A percentile compares a stretch with the other conserved stretches of the same genome.
These are phyloP conservation scores for Oreotrochilus melanogaster DNA, from an alignment of 2,113 vertebrate genomes.

Conservation along the genomic window DNA sequence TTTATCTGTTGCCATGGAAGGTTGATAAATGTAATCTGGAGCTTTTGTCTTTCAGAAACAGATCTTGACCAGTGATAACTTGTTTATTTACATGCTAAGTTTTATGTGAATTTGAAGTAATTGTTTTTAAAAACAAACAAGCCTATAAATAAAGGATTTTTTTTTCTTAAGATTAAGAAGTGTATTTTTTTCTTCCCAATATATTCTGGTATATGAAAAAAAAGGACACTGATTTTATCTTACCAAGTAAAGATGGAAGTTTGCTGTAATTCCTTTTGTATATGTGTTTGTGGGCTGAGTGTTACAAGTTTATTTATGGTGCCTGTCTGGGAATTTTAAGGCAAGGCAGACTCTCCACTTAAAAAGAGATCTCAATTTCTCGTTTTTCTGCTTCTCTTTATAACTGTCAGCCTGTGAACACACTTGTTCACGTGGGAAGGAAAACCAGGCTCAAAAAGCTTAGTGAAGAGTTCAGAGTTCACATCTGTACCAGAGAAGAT, in stretches of 20 bases:
- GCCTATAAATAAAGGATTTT: constrained; percentile 68
- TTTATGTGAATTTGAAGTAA: constrained; percentile 57
- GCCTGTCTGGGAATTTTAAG: no score
- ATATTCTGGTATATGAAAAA: neutral
- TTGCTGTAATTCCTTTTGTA: neutral
- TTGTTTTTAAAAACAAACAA: constrained; percentile 65
- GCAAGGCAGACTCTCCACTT: neutral
- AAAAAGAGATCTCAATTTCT: neutral
- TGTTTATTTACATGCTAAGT: constrained; percentile 33
- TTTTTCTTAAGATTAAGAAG: constrained; percentile 20
- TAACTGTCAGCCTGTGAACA: no score
- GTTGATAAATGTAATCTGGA: neutral
- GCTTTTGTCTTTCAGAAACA: neutral
- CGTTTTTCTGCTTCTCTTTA: neutral
- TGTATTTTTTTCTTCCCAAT: rapidly evolving
- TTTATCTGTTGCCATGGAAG: neutral
- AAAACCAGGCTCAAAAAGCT: neutral
- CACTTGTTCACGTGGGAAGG: neutral
- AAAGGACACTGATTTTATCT: neutral
- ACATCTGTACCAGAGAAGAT: neutral
- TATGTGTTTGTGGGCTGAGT: no score
- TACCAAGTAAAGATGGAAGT: neutral
- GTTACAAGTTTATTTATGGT: rapidly evolving
- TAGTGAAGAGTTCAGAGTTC: neutral
- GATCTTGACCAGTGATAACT: neutral